These are phyloP conservation scores for Ischnura elegans DNA, from an alignment of 2,888 invertebrate genomes.

Conservation along the genomic window DNA sequence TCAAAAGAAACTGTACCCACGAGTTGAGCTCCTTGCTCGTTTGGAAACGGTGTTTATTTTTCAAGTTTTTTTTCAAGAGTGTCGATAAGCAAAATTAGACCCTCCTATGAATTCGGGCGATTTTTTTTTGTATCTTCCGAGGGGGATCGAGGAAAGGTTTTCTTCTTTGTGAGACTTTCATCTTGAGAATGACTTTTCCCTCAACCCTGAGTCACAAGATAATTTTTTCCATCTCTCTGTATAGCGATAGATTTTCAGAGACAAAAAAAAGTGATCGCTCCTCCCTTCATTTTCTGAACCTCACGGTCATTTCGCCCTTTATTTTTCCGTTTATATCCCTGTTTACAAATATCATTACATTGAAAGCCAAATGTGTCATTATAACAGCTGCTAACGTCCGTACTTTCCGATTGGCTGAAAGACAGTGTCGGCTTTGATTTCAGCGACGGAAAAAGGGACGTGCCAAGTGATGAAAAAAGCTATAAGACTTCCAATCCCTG, in stretches of 20 bases:
- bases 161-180: not conserved
- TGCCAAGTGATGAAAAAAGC: no score
- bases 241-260: not conserved
- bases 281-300: no score
- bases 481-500: no score
- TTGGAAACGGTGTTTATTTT: not conserved
- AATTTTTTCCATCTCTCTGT: not conserved
- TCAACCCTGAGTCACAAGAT: not conserved
- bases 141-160: not conserved
- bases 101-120: not conserved
- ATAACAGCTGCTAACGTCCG: no score
- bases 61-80: slow-evolving; percentile 13
- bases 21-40: slow-evolving; percentile 10
- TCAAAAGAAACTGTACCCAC: not conserved
- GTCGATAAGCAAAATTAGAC: slow-evolving; percentile 11
- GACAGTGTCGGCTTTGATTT: no score
- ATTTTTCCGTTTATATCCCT: no score
- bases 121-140: not conserved
- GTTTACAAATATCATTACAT: no score
- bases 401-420: no score
- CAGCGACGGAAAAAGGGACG: no score
- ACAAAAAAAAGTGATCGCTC: no score
- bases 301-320: no score
- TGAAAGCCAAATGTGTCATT: no score
- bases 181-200: not conserved